Conservation (phyloP, 2,888 invertebrate genomes). For the Agonopterix heracliana region DNA sequence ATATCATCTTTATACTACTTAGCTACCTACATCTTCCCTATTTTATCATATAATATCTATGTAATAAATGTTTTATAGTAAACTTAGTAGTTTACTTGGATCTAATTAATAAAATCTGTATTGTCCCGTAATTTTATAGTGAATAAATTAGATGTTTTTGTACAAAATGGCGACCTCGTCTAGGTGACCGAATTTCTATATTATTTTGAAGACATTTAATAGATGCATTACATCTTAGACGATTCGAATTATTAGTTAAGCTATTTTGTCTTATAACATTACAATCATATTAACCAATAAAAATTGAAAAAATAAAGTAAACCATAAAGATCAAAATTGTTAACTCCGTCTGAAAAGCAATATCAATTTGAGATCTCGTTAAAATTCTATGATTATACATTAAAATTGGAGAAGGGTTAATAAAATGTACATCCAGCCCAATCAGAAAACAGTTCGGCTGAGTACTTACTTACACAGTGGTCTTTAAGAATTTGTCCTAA, state of each 20-base stretch:
- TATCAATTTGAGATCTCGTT: conserved; percentile 3
- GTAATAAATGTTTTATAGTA: conserved; percentile 72
- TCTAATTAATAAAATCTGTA: conserved; percentile 67
- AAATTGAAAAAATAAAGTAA: conserved; percentile 12
- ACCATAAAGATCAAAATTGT: conserved; percentile 13
- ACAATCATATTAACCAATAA: conserved; percentile 12
- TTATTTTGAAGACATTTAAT: conserved; percentile 35
- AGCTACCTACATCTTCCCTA: conserved; percentile 58
- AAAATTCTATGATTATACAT: not conserved
- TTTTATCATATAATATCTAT: conserved; percentile 59
- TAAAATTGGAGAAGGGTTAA: too few relatives aligned
- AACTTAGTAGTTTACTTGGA: conserved; percentile 67
- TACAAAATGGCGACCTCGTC: conserved; percentile 73
- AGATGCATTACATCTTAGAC: conserved; percentile 32
- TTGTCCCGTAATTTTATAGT: conserved; percentile 63
- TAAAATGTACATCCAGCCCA: too few relatives aligned
- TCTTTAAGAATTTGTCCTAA: conserved; percentile 6
- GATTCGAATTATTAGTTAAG: conserved; percentile 31
- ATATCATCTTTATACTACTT: conserved; percentile 56
- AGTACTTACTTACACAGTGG: conserved; percentile 35
- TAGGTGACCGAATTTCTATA: conserved; percentile 73
- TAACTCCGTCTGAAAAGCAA: conserved; percentile 39
- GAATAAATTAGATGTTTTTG: conserved; percentile 62
- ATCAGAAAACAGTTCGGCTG: conserved; percentile 20
- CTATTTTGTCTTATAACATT: conserved; percentile 15